Evolutionary conservation across 1,140 invertebrate genomes (phyloP).

Genomic region (Neodiprion virginianus): DNA sequence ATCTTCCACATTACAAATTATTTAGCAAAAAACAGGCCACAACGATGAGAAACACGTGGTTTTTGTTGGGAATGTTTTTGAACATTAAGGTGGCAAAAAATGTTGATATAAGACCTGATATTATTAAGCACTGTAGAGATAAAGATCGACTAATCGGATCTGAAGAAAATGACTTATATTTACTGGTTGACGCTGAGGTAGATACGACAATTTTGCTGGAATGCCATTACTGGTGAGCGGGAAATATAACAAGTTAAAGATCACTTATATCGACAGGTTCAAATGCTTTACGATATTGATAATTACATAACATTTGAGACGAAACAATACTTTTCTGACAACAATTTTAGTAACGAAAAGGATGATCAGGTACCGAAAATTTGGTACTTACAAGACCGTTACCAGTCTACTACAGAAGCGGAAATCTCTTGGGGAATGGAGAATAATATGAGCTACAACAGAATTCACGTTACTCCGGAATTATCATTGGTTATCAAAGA

Average conservation of each 20-base stretch:
- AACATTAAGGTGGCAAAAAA: not conserved
- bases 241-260: not conserved
- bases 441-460: constrained; percentile 55
- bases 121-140: constrained; percentile 54
- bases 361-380: constrained; percentile 55
- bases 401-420: constrained; percentile 37
- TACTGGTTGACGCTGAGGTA: constrained; percentile 54
- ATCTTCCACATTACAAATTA: no score
- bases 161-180: constrained; percentile 57
- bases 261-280: no score
- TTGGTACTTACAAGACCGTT: constrained; percentile 61
- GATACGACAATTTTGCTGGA: constrained; percentile 54
- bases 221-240: constrained; percentile 60
- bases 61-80: not conserved
- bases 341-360: constrained; percentile 45
- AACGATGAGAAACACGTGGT: not conserved
- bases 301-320: not conserved
- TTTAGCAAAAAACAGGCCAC: no score
- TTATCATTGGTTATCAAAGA: constrained; percentile 57
- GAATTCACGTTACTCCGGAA: constrained; percentile 52
- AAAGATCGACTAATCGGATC: constrained; percentile 52
- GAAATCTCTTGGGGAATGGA: constrained; percentile 61
- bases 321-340: not conserved
- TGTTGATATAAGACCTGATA: constrained; percentile 17
- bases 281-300: constrained; percentile 2